A percentile compares a stretch with the other conserved stretches of the same genome.
phyloP scores from a whole-genome alignment of 1,140 invertebrate species.

The Zaprionus kolodkinae region DNA sequence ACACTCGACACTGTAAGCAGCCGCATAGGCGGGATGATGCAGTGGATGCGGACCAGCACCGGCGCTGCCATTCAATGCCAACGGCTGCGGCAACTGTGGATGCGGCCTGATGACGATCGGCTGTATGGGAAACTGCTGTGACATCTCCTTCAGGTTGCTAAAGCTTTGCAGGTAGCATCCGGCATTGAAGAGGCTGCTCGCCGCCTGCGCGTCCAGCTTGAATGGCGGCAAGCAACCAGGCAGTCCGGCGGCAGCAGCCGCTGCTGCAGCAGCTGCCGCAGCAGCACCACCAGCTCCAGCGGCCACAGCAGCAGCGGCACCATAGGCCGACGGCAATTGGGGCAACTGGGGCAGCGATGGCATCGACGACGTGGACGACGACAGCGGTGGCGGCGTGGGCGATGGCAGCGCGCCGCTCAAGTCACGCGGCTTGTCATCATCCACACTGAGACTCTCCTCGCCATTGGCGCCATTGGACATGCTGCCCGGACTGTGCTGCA shows the following conservation, averaged over 20 bases:
- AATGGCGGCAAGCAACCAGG: slow-evolving; percentile 72
- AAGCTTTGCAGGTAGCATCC: slow-evolving; percentile 83
- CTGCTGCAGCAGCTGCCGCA: not conserved
- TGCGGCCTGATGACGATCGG: slow-evolving; percentile 83
- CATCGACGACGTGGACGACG: slow-evolving; percentile 60
- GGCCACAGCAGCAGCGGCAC: slow-evolving; percentile 25
- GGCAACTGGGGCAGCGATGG: slow-evolving; percentile 30
- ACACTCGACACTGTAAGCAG: slow-evolving; percentile 79
- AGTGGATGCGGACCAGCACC: slow-evolving; percentile 62
- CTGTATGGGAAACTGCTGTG: slow-evolving; percentile 83
- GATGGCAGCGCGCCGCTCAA: slow-evolving; percentile 68
- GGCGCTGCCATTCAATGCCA: slow-evolving; percentile 69
- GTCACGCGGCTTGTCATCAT: slow-evolving; percentile 82
- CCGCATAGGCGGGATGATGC: slow-evolving; percentile 81
- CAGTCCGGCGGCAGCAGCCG: slow-evolving; percentile 17
- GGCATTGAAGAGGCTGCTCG: slow-evolving; percentile 78
- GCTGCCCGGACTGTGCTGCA: slow-evolving; percentile 83
- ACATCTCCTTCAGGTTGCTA: slow-evolving; percentile 82
- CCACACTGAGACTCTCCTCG: slow-evolving; percentile 79
- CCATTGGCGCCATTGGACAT: slow-evolving; percentile 80
- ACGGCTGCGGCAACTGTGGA: slow-evolving; percentile 81
- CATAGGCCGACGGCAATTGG: slow-evolving; percentile 56
- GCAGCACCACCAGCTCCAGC: slow-evolving; percentile 10
- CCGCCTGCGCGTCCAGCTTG: slow-evolving; percentile 64
- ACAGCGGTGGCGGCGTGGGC: slow-evolving; percentile 58